Base-by-base conservation (phyloP, 2,797 vertebrate species). In the Artibeus lituratus region DNA sequence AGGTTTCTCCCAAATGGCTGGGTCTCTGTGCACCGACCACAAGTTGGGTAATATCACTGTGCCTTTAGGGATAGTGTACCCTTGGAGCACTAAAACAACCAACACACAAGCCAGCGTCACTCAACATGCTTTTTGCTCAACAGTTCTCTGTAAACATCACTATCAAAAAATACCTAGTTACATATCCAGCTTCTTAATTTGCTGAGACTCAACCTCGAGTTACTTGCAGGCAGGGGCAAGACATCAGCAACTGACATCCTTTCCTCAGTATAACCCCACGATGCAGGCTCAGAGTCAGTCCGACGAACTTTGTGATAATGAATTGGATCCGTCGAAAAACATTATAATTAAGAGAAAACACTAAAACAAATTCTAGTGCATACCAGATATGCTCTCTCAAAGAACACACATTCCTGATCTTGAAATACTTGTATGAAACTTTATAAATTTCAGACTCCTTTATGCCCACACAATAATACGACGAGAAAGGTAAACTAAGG, bases 11-110 rank as follows among this genome's bases (percentile, higher is more conserved):
- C 99, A 99, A 76, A 99, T 97, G 21, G 98, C 97, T 18, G 99
- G 99, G 98, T 99, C 99, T 98, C 99, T 98, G 90, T 99, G 99
- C 72, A 99, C 98, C 0, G 99, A 99, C 99, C 99, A 99, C 94
- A 99, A 96, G 98, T 99, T 99, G 96, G 99, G 99, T 69, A 99
- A 55, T 18, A 99, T 98, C 76, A 99, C 96, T 0, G 99, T 99
- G 89, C 99, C 99, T 94, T 99, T 99, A 14, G 99, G 99, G 98
- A 99, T 99, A 26, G 98, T 99, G 90, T 99, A 99, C 18, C 99
- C 99, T 96, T 99, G 99, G 81, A 99, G 99, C 96, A 98, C 99
- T 99, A 96, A 0, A 62, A 44, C 22, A 81, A 97, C 7, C 97
- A 96, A 44, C 42, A 69, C 53, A 89, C 57, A 62, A 65, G 12